A percentile compares a stretch with the other conserved stretches of the same genome.
Conservation (phyloP, 2,797 vertebrate genomes). For the Mionectes olivaceus region DNA sequence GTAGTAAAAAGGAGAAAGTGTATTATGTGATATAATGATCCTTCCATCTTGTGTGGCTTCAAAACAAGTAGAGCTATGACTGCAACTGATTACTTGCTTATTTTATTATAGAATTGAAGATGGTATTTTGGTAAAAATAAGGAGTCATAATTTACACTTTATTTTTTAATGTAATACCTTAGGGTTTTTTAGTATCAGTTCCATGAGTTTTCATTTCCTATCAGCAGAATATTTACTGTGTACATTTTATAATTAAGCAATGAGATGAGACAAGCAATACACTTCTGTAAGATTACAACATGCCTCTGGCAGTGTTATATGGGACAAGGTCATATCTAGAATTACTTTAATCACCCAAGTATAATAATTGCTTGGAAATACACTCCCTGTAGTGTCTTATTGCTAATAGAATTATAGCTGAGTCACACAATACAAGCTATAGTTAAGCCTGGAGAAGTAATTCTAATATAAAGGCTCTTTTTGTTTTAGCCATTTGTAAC, state of each 20-base stretch:
- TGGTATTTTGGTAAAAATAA: not conserved
- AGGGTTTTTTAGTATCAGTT: not conserved
- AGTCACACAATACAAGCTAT: not conserved
- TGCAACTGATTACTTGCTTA: not conserved
- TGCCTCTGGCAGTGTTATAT: not conserved
- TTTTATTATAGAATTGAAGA: not conserved
- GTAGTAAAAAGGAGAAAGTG: not conserved
- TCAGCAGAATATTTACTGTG: constrained; percentile 42
- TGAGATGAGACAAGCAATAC: constrained; percentile 20
- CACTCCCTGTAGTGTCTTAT: constrained; percentile 39
- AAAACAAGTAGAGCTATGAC: not conserved
- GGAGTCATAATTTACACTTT: not conserved
- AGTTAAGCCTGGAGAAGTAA: not conserved
- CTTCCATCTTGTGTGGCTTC: not conserved
- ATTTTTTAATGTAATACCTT: not conserved
- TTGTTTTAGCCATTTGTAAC: not conserved
- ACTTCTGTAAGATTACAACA: constrained; percentile 24
- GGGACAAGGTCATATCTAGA: constrained; percentile 55
- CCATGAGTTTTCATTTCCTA: not conserved
- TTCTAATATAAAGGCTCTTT: not conserved
- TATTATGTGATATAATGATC: not conserved
- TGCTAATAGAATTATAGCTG: constrained; percentile 58
- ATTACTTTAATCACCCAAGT: constrained; percentile 62
- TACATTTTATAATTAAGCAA: constrained; percentile 54
- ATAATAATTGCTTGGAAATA: constrained; percentile 62